Evolutionary conservation across 2,113 vertebrate genomes (phyloP).

Genomic region (Pionites leucogaster): DNA sequence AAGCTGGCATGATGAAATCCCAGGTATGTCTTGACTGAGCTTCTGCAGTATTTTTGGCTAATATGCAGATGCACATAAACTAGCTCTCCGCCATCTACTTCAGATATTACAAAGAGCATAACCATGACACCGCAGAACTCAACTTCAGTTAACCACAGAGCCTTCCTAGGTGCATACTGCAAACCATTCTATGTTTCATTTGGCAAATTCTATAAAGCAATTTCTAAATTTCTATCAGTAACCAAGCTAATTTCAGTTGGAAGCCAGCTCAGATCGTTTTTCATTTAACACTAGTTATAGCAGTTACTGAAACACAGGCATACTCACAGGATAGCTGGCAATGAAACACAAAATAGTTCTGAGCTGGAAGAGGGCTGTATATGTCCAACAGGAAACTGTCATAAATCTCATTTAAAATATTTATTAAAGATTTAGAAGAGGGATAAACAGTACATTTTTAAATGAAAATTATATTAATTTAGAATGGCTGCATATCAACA

Average conservation of each 20-base stretch:
- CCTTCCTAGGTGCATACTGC: neutral
- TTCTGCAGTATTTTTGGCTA: neutral
- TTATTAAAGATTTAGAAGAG: neutral
- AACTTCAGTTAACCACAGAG: slow-evolving; percentile 19
- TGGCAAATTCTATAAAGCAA: neutral
- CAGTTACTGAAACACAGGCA: neutral
- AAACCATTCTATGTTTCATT: neutral
- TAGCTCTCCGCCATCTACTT: neutral
- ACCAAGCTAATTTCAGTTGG: neutral
- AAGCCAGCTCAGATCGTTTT: neutral
- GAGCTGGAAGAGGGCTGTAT: neutral
- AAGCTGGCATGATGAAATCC: neutral
- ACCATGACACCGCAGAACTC: slow-evolving; percentile 17
- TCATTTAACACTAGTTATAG: neutral
- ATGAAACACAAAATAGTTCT: neutral
- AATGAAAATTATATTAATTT: neutral
- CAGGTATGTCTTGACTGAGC: neutral
- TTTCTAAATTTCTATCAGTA: neutral
- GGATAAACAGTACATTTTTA: neutral
- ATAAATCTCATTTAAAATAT: neutral
- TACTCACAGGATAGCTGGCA: neutral
- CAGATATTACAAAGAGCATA: slow-evolving; percentile 21
- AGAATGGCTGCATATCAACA: neutral
- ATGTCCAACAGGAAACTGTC: neutral
- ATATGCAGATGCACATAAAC: neutral